Evolutionary conservation across 2,113 vertebrate species (phyloP).

Genomic region (Ammodytes marinus): DNA sequence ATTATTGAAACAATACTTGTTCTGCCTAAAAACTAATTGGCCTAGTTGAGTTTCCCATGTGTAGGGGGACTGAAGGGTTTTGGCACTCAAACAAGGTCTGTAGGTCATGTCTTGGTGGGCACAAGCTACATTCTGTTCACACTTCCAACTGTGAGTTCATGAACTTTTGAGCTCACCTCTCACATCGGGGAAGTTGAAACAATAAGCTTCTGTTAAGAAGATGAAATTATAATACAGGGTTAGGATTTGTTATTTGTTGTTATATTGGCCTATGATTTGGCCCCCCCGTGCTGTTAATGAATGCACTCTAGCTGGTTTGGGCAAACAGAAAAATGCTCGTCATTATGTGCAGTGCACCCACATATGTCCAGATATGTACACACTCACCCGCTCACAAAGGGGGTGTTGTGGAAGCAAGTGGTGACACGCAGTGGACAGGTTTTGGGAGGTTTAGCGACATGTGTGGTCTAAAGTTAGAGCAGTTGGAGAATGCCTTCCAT

Average conservation of each 20-base stretch:
- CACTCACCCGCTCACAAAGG: conserved; percentile 16
- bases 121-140: conserved; percentile 69
- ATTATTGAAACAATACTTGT: conserved; percentile 60
- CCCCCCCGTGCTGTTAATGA: conserved; percentile 55
- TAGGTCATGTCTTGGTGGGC: conserved; percentile 78
- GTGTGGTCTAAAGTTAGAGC: conserved; percentile 82
- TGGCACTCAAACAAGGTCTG: conserved; percentile 71
- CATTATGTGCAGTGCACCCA: not conserved
- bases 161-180: conserved; percentile 74
- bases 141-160: conserved; percentile 71
- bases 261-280: conserved; percentile 47
- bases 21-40: conserved; percentile 71
- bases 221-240: conserved; percentile 57
- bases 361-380: not conserved
- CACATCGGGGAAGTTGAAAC: conserved; percentile 69
- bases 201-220: conserved; percentile 58
- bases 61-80: conserved; percentile 42
- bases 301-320: conserved; percentile 22
- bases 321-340: conserved; percentile 53
- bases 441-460: conserved; percentile 75
- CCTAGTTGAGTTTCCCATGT: conserved; percentile 65
- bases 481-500: conserved; percentile 71
- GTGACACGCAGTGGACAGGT: conserved; percentile 79
- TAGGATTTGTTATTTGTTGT: conserved; percentile 61
- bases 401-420: conserved; percentile 71